phyloP scores from a whole-genome alignment of 30 jellyfish, hydroid and myxozoan genomes.

The Pseudorhiza aurosa region DNA sequence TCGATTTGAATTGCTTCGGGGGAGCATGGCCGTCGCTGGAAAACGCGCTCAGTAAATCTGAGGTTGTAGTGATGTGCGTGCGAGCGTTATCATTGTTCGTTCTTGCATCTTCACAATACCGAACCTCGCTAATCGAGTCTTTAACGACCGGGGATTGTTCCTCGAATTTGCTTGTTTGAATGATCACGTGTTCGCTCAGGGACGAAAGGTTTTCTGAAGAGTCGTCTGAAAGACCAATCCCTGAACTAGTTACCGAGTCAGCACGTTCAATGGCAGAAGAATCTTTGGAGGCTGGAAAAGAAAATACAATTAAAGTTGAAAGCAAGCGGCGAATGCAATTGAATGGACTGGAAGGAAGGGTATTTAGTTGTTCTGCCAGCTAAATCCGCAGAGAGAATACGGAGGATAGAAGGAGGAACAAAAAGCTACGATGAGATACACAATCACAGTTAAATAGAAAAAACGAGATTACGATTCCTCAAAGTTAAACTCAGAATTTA shows the following conservation, averaged over 20 bases:
- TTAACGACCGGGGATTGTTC: conserved; percentile 55
- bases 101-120: conserved; percentile 54
- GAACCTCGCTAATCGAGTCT: conserved; percentile 80
- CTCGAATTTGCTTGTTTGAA: conserved; percentile 82
- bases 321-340: too few relatives aligned
- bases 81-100: conserved; percentile 51
- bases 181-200: conserved; percentile 64
- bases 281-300: conserved; percentile 15
- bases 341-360: too few relatives aligned
- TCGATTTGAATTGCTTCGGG: conserved; percentile 22
- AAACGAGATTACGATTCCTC: too few relatives aligned
- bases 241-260: conserved; percentile 71
- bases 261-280: conserved; percentile 45
- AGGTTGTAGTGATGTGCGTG: conserved; percentile 65
- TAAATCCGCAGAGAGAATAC: too few relatives aligned
- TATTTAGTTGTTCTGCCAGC: too few relatives aligned
- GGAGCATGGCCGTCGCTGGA: conserved; percentile 34
- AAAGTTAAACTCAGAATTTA: too few relatives aligned
- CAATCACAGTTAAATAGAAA: too few relatives aligned
- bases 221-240: conserved; percentile 72
- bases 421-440: too few relatives aligned
- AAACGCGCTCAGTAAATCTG: conserved; percentile 58
- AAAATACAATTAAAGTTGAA: background rate
- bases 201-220: conserved; percentile 64
- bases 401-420: too few relatives aligned